These are phyloP conservation scores for Hypena proboscidalis DNA, from an alignment of 2,888 invertebrate species.

Conservation along the genomic window DNA sequence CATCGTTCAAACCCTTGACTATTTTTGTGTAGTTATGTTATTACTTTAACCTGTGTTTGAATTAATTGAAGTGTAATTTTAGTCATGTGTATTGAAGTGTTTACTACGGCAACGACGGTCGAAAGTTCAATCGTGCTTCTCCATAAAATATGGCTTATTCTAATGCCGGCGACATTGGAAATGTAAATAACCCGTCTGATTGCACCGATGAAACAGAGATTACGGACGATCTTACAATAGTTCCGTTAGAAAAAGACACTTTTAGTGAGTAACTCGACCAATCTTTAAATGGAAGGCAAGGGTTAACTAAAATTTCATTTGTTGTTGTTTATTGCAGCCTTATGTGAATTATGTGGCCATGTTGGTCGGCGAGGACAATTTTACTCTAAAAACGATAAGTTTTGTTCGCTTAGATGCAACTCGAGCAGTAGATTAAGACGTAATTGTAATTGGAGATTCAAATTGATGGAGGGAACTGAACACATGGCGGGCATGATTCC, in stretches of 20 bases:
- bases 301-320: slow-evolving; percentile 6
- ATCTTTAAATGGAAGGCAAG: slow-evolving; percentile 3
- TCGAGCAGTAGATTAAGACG: slow-evolving; percentile 58
- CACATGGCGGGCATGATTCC: slow-evolving; percentile 81
- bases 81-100: slow-evolving; percentile 75
- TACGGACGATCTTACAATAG: slow-evolving; percentile 90
- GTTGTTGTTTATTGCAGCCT: slow-evolving; percentile 54
- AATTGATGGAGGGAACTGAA: slow-evolving; percentile 77
- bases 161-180: slow-evolving; percentile 61
- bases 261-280: slow-evolving; percentile 87
- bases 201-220: slow-evolving; percentile 61
- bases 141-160: slow-evolving; percentile 72
- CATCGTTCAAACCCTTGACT: no score
- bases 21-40: background rate
- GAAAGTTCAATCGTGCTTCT: slow-evolving; percentile 50
- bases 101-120: slow-evolving; percentile 57
- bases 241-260: slow-evolving; percentile 95
- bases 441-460: slow-evolving; percentile 73
- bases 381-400: slow-evolving; percentile 70
- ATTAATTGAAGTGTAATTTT: slow-evolving; percentile 26
- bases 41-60: background rate
- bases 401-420: slow-evolving; percentile 74
- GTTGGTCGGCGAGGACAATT: slow-evolving; percentile 74
- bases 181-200: slow-evolving; percentile 49
- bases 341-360: slow-evolving; percentile 79